These are phyloP conservation scores for Cygnus atratus DNA, from an alignment of 2,113 vertebrate genomes.

Conservation along the genomic window DNA sequence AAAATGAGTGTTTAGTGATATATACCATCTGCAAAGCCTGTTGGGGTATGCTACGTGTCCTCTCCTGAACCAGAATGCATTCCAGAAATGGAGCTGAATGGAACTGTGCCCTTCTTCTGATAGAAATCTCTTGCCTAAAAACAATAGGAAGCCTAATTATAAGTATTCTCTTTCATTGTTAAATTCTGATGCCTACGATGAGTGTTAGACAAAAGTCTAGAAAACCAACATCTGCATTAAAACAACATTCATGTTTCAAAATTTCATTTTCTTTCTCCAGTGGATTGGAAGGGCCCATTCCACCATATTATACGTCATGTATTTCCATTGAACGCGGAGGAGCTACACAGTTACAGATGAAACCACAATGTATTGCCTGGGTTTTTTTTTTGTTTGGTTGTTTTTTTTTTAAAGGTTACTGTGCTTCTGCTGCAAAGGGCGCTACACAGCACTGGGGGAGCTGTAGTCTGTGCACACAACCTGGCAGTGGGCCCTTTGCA, in stretches of 20 bases:
- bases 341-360: neutral
- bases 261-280: neutral
- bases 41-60: neutral
- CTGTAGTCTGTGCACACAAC: neutral
- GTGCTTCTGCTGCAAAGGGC: neutral
- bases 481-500: neutral
- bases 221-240: neutral
- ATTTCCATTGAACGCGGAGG: neutral
- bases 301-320: rapidly evolving
- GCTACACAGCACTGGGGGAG: neutral
- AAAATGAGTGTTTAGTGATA: neutral
- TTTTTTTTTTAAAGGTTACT: neutral
- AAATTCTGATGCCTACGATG: neutral
- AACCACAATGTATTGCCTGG: neutral
- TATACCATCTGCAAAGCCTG: neutral
- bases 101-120: neutral
- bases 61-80: neutral
- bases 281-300: neutral
- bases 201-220: neutral
- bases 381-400: neutral
- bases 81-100: neutral
- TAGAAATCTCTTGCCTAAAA: neutral
- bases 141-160: neutral
- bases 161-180: neutral
- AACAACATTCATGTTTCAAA: neutral